A percentile compares a stretch with the other conserved stretches of the same genome.
Evolutionary conservation across 2,113 vertebrate genomes (phyloP).

Genomic region (Strigops habroptila): DNA sequence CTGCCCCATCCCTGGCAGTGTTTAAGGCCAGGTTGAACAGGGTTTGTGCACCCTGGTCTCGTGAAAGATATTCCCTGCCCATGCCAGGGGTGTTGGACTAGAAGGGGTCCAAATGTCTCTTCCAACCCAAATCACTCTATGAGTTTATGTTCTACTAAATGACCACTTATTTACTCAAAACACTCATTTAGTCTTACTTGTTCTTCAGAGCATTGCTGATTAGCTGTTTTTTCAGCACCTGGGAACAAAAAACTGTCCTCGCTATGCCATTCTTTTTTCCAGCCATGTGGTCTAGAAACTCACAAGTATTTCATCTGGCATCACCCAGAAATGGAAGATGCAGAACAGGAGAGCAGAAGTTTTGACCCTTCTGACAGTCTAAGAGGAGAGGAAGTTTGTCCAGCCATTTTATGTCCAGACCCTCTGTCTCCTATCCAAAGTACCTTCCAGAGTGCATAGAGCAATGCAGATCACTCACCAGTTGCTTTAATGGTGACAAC

Average conservation of each 20-base stretch:
- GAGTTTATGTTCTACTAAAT: background rate
- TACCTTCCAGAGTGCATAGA: background rate
- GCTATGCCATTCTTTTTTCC: background rate
- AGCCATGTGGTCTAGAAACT: background rate
- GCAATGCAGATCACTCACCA: background rate
- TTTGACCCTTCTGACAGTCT: background rate
- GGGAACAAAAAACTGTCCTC: accelerated
- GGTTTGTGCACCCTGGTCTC: background rate
- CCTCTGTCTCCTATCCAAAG: background rate
- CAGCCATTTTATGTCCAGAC: background rate
- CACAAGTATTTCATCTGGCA: background rate
- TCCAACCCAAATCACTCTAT: background rate
- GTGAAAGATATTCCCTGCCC: background rate
- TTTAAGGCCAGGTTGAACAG: background rate
- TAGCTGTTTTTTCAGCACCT: background rate
- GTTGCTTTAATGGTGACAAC: background rate
- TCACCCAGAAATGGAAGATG: background rate
- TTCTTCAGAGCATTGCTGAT: background rate
- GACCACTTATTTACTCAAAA: background rate
- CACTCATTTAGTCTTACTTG: accelerated
- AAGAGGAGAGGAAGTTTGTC: background rate
- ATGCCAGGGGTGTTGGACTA: background rate
- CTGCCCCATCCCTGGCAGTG: accelerated
- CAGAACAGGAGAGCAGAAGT: background rate
- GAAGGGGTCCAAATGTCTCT: background rate